Evolutionary conservation across 2,113 vertebrate species (phyloP), one percentile per base, ranked within the genome.

Genomic region (Aspidoscelis tigris): DNA sequence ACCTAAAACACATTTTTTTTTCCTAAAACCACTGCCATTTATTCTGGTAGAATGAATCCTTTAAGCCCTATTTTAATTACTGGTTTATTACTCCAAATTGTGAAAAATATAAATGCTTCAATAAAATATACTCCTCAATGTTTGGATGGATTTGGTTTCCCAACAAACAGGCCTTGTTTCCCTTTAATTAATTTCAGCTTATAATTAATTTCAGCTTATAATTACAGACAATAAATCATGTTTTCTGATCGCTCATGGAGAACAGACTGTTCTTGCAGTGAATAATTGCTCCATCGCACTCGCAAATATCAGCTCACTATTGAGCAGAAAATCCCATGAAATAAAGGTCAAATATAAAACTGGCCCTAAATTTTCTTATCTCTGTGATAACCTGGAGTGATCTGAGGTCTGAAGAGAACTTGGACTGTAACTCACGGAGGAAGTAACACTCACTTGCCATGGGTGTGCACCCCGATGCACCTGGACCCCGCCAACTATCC

Each of bases 401-500:
- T 33, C 33, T 33, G 33, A 33, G 33, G 33, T 33, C 10, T n/a
- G 26, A n/a, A 7, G 58, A n/a, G 50, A 64, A 83, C 33, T 39
- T 16, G n/a, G 33, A 47, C 41, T 68, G 86, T 76, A 92, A 39
- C 16, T 68, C 47, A 33, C 12, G 6, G 22, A 61, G 12, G 8
- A 24, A 10, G 58, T 5, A 18, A 22, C 75, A 73, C 93, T 94
- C 80, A 96, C 97, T 94, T 98, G 96, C 97, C 97, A 98, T 0
- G 97, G 97, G 55, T 98, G 96, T 0, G 97, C 95, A 78, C 97
- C 97, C 72, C 95, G 92, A 66, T 92, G 80, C 18, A 94, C 96
- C 84, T 96, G 92, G 2, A 72, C 91, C 47, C 97, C 97, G 68
- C 97, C 97, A 21, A 97, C 95, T 83, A 98, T 96, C 81, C 94